Percentiles rank a stretch among this genome's conserved stretches.
These are phyloP conservation scores for Meriones unguiculatus DNA, from an alignment of 2,113 vertebrate genomes.

Conservation along the genomic window DNA sequence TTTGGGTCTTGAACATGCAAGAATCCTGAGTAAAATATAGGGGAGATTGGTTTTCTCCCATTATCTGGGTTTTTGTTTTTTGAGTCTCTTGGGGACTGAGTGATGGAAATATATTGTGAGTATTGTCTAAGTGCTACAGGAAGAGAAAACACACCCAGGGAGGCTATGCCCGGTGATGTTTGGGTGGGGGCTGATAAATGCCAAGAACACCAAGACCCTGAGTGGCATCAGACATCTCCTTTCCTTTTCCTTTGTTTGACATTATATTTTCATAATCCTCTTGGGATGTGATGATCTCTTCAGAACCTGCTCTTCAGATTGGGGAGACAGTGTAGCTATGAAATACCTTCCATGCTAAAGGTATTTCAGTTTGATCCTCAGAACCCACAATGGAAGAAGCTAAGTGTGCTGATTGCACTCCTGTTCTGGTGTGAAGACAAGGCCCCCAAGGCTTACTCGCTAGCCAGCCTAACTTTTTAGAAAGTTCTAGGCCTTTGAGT, in stretches of 20 bases:
- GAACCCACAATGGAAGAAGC: not conserved
- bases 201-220: too few species aligned
- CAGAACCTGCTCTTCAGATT: not conserved
- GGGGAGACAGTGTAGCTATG: not conserved
- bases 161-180: not conserved
- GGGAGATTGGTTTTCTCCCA: rapidly evolving
- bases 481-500: not conserved
- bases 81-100: not conserved
- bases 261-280: not conserved
- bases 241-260: not conserved
- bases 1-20: not conserved
- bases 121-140: too few species aligned
- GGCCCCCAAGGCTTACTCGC: not conserved
- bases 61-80: not conserved
- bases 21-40: not conserved
- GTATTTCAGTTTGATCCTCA: not conserved
- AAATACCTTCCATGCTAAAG: not conserved
- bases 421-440: not conserved
- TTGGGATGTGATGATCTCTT: not conserved
- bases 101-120: not conserved
- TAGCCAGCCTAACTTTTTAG: not conserved
- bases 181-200: not conserved
- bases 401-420: too few species aligned
- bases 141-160: not conserved
- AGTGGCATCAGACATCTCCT: rapidly evolving